Base-by-base conservation (phyloP, 64 coral and sea anemone genomes). In the Trachythela sp. region DNA sequence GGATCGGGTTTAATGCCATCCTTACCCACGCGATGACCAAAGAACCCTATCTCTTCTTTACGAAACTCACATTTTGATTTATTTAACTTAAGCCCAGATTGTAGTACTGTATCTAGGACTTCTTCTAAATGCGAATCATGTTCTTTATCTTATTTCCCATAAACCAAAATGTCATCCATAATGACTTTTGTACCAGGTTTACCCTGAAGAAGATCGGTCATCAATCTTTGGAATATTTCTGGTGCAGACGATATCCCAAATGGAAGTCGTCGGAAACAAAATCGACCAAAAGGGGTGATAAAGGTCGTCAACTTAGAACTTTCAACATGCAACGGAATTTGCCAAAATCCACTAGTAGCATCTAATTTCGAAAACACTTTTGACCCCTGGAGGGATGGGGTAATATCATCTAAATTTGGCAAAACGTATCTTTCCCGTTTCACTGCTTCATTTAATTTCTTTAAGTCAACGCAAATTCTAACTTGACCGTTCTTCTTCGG, bases 391-490 rank as follows among this genome's bases (percentile, higher is more conserved):
- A 88, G 64, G 35, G 24, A 41, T 10, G 86, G 54, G 18, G 64
- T 40, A 88, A 70, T 56, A 68, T 67, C 56, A 18, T 88, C 86
- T 64, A 59, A 59, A n/a, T 22, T 2, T 2, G 54, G 52, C n/a
- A 86, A 51, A 49, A 86, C 29, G 5, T 51, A 86, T 86, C 84
- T 51, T 86, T 48, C 83, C 0, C 90, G 90, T 9, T 92, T 92
- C 5, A 92, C 90, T 36, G 90, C 32, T 13, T 77, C 48, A 54
- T 92, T 92, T 38, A 83, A 34, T 43, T 84, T 45, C 14, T 59
- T 87, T 15, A 92, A 54, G 43, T 92, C 90, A n/a, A 92, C 85
- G 56, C 90, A 87, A 26, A 92, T 87, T 54, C 70, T 49, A 22
- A 87, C n/a, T 39, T 92, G 85, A 42, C 75, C 85, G 39, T 92